Conservation (phyloP, 2,797 vertebrate species). For the Darevskia nairensis region DNA sequence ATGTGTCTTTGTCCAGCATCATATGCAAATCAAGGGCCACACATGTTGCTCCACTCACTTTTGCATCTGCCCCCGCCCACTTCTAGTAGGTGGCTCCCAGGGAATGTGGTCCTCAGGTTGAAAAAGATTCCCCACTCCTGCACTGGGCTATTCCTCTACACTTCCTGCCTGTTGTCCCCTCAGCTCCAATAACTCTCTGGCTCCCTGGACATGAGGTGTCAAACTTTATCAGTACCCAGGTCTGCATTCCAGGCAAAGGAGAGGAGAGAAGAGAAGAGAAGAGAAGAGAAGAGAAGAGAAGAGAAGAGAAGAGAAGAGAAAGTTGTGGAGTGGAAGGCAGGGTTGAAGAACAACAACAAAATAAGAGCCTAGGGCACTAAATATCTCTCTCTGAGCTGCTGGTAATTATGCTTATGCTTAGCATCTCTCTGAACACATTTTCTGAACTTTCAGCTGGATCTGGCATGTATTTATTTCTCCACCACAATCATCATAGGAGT, state of each 20-base stretch:
- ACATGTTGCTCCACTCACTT: no score
- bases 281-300: no score
- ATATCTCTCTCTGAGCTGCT: neutral
- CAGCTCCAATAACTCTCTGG: neutral
- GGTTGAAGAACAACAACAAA: neutral
- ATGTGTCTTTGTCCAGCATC: no score
- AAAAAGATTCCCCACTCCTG: no score
- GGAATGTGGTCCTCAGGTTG: no score
- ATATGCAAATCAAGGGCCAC: no score
- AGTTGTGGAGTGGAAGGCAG: neutral
- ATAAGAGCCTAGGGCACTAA: neutral
- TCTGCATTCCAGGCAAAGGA: neutral
- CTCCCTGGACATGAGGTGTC: neutral
- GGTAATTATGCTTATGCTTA: neutral
- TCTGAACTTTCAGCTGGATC: slow-evolving; percentile 1
- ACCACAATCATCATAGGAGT: neutral
- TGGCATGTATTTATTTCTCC: no score
- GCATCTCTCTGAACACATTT: neutral
- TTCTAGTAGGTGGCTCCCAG: no score
- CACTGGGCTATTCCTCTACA: no score
- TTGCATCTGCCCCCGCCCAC: no score
- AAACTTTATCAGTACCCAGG: neutral
- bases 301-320: no score
- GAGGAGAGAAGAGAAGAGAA: neutral
- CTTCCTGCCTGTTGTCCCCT: neutral